A percentile compares a stretch with the other conserved stretches of the same genome.
Evolutionary conservation across 2,113 vertebrate genomes (phyloP).

Genomic region (Cacatua alba): DNA sequence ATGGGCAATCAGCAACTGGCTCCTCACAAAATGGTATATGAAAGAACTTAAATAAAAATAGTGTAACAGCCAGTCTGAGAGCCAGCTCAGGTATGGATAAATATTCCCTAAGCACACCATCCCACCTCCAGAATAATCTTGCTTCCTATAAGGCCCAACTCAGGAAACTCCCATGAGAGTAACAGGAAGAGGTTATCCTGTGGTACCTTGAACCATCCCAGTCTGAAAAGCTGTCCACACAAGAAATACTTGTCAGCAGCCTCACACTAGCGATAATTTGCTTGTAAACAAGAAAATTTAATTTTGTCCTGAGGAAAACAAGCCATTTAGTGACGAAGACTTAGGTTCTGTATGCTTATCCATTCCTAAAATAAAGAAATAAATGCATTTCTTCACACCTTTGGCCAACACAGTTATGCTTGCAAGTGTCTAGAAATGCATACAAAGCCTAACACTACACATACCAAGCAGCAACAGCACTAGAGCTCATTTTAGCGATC

Average conservation of each 20-base stretch:
- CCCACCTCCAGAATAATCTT: background rate
- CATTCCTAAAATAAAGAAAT: background rate
- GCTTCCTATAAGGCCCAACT: background rate
- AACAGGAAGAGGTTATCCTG: background rate
- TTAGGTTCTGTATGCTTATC: background rate
- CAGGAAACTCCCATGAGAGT: background rate
- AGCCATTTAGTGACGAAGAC: background rate
- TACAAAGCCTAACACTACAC: background rate
- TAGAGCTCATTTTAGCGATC: background rate
- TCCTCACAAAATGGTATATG: background rate
- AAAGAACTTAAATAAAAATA: background rate
- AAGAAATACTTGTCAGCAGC: background rate
- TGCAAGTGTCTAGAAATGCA: background rate
- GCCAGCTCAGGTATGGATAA: background rate
- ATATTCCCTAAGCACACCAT: background rate
- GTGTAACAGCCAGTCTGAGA: background rate
- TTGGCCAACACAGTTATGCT: background rate
- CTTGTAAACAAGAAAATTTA: background rate
- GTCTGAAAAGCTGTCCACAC: background rate
- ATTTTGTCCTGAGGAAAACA: background rate
- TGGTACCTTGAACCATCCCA: background rate
- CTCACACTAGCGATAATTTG: background rate
- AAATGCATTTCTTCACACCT: background rate
- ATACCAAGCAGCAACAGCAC: background rate
- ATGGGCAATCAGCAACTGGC: background rate